Percentiles rank a stretch among this genome's conserved stretches.
Conservation (phyloP, 2,113 vertebrate genomes). For the Xiphophorus couchianus region DNA sequence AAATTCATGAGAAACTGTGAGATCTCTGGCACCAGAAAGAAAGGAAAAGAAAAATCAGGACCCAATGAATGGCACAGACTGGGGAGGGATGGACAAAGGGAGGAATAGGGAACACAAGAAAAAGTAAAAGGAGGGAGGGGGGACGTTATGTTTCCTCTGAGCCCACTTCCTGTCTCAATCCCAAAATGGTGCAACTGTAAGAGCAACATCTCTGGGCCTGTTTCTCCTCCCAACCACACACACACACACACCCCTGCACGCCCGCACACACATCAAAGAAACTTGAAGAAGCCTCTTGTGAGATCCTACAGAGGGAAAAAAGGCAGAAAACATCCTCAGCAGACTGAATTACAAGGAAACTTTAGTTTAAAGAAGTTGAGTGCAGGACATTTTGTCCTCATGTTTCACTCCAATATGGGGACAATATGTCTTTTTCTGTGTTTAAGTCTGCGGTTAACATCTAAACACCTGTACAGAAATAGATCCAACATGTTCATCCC, state of each 20-base stretch:
- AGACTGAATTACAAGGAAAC: constrained; percentile 60
- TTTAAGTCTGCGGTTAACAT: not conserved
- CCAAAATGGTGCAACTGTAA: constrained; percentile 68
- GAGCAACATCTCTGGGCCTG: constrained; percentile 43
- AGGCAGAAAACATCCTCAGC: constrained; percentile 55
- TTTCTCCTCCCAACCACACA: constrained; percentile 14
- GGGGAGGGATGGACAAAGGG: constrained; percentile 57
- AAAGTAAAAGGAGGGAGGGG: constrained; percentile 58
- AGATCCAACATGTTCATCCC: not conserved
- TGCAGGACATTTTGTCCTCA: constrained; percentile 59
- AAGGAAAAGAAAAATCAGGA: constrained; percentile 11
- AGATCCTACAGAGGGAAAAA: constrained; percentile 52
- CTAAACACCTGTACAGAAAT: not conserved
- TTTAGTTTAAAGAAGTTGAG: constrained; percentile 32
- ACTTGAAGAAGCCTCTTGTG: constrained; percentile 48
- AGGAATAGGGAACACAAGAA: constrained; percentile 69
- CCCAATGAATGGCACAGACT: constrained; percentile 44
- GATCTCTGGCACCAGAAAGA: constrained; percentile 1
- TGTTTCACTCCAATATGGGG: constrained; percentile 14
- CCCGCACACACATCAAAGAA: constrained; percentile 61
- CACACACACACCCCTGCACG: constrained; percentile 37
- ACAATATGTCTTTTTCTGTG: not conserved
- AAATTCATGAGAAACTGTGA: constrained; percentile 13
- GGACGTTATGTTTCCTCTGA: constrained; percentile 72
- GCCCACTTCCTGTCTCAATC: constrained; percentile 72